Evolutionary conservation across 2,797 vertebrate species (phyloP), one percentile per base, ranked within the genome.

Genomic region (Cyclopterus lumpus): DNA sequence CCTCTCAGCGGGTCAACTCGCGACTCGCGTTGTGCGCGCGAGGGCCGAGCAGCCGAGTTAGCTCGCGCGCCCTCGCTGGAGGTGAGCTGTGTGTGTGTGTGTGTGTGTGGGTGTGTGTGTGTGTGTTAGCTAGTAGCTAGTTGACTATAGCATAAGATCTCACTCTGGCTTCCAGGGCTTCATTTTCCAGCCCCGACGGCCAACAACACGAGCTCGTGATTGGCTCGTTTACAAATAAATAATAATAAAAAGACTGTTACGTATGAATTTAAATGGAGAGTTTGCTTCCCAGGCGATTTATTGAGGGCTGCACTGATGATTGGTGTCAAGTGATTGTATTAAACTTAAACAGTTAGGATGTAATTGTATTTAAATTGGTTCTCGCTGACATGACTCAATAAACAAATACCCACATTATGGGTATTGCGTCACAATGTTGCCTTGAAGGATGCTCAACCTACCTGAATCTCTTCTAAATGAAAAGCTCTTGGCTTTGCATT

Each of bases 11-110:
- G 49, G 2, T 44, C 11, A 71, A 38, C 22, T 14, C 63, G 0
- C 81, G 87, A 30, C 20, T 91, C 0, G 26, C 81, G 26, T 46
- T 67, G 3, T 83, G 74, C 46, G 71, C 75, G 3, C 83, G 87
- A 54, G 89, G 82, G 4, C 60, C 84, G 28, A 88, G 85, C 63
- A 66, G 26, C 54, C 59, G 71, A 7, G 20, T 46, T 38, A 8
- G 75, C 28, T 59, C 85, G 11, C 84, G 80, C 20, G 48, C 81
- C 3, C 32, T 82, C 9, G 36, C 63, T 12, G 71, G 57, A 91
- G 93, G 93, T 94, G 85, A 86, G 82, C 2, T 16, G 10, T 15
- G 10, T 32, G 15, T 51, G n/a, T n/a, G n/a, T n/a, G n/a, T n/a
- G n/a, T n/a, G n/a, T n/a, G n/a, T n/a, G n/a, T n/a, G n/a, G n/a